Percentiles rank a stretch among this genome's conserved stretches.
Evolutionary conservation across 2,888 invertebrate genomes (phyloP).

Genomic region (Drosophila mimetica): DNA sequence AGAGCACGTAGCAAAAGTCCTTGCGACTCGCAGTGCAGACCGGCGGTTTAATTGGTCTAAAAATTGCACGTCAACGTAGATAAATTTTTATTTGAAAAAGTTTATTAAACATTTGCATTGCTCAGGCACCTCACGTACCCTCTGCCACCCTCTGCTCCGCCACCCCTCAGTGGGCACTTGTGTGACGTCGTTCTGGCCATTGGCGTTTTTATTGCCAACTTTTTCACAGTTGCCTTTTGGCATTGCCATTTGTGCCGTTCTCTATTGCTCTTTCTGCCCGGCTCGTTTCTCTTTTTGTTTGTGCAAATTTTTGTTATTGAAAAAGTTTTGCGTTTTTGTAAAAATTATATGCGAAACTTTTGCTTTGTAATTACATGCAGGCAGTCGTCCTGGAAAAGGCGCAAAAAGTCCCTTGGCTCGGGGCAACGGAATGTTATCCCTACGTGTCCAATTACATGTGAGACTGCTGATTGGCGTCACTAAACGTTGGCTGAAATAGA

Average conservation of each 20-base stretch:
- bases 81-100: slow-evolving; percentile 80
- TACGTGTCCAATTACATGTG: slow-evolving; percentile 40
- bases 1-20: slow-evolving; percentile 29
- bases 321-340: slow-evolving; percentile 71
- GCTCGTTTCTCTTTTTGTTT: slow-evolving; percentile 32
- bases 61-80: slow-evolving; percentile 81
- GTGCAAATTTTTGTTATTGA: slow-evolving; percentile 69
- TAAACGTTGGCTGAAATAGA: background rate
- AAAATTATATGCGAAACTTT: slow-evolving; percentile 72
- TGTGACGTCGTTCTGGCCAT: slow-evolving; percentile 62
- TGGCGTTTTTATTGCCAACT: slow-evolving; percentile 71
- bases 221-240: slow-evolving; percentile 65
- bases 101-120: slow-evolving; percentile 78
- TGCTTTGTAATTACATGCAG: slow-evolving; percentile 75
- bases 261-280: slow-evolving; percentile 6
- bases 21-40: slow-evolving; percentile 26
- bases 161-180: slow-evolving; percentile 29
- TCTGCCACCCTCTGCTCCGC: background rate
- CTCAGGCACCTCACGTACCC: slow-evolving; percentile 69
- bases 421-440: slow-evolving; percentile 20
- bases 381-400: slow-evolving; percentile 11
- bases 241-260: slow-evolving; percentile 51
- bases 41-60: slow-evolving; percentile 78
- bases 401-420: slow-evolving; percentile 10
- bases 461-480: slow-evolving; percentile 32